phyloP scores from a whole-genome alignment of 2,797 vertebrate species.

The Paramormyrops hopkinsi region DNA sequence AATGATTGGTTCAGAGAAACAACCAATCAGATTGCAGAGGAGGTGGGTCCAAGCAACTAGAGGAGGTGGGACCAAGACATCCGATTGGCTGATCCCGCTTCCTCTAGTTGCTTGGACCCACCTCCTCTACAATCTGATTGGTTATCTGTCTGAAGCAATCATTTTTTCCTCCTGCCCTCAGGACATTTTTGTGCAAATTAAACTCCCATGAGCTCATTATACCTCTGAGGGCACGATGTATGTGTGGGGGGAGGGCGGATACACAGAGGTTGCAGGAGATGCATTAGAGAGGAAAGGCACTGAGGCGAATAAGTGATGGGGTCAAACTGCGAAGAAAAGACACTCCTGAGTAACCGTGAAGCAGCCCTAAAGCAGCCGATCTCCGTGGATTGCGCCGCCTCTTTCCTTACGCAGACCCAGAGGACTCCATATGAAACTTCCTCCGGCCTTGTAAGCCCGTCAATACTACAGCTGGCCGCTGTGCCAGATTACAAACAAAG shows the following conservation, averaged over 20 bases:
- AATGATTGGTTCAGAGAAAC: neutral
- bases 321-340: constrained; percentile 43
- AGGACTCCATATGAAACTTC: neutral
- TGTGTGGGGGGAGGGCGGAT: neutral
- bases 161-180: neutral
- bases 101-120: neutral
- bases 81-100: neutral
- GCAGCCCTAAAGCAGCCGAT: constrained; percentile 28
- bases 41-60: neutral
- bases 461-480: neutral
- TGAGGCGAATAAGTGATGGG: neutral
- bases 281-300: neutral
- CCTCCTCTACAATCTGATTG: neutral
- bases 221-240: neutral
- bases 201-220: neutral
- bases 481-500: neutral
- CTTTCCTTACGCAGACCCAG: constrained; percentile 45
- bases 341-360: constrained; percentile 40
- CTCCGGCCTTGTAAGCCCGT: neutral
- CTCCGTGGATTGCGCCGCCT: constrained; percentile 43
- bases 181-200: neutral
- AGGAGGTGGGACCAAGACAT: neutral
- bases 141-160: neutral
- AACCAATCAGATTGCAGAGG: neutral
- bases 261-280: constrained; percentile 9